Base-by-base conservation (phyloP, 2,113 vertebrate genomes). In the Gnathonemus echidnorhynchus region DNA sequence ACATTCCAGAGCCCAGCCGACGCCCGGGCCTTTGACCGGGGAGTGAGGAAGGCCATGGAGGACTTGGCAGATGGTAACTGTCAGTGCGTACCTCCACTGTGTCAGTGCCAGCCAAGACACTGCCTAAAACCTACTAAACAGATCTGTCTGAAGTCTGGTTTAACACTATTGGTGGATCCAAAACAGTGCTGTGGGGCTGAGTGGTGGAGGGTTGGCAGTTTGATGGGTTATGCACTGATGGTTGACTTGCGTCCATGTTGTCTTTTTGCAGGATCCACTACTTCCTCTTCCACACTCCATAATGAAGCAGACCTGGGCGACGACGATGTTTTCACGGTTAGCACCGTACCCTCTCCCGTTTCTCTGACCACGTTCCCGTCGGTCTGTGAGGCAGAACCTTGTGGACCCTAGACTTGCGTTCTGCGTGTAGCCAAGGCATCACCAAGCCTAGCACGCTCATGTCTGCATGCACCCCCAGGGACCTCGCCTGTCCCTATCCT, bases 1-100 rank as follows among this genome's bases (percentile, higher is more conserved):
- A 98, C 98, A 92, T 99, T 99, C 92, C 98, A 99, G 94, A 98
- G 98, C 94, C 98, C 98, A 0, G 98, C 98, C 0, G 98, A 99
- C 0, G 98, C 98, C 74, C 96, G 98, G 91, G 98, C 98, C 92
- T 99, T 99, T 89, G 98, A 99, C 95, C 96, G 98, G 94, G 98
- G 98, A 49, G 98, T 99, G 56, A 97, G 98, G 91, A 99, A 99
- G 95, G 98, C 98, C 77, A 97, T 99, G 2, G 98, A 99, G 94
- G 98, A 99, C 95, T 96, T 99, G 90, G 97, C 97, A n/a, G 98
- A 99, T 98, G 98, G 98, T 99, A 97, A 58, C 3, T 0, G 13
- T 17, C n/a, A 45, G 24, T n/a, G 17, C 39, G 62, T n/a, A 3
- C 53, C 21, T 6, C 31, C 39, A 39, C 39, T 39, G 39, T 39